Conservation (phyloP, 1,140 invertebrate species). For the Agrypnia vestita region DNA sequence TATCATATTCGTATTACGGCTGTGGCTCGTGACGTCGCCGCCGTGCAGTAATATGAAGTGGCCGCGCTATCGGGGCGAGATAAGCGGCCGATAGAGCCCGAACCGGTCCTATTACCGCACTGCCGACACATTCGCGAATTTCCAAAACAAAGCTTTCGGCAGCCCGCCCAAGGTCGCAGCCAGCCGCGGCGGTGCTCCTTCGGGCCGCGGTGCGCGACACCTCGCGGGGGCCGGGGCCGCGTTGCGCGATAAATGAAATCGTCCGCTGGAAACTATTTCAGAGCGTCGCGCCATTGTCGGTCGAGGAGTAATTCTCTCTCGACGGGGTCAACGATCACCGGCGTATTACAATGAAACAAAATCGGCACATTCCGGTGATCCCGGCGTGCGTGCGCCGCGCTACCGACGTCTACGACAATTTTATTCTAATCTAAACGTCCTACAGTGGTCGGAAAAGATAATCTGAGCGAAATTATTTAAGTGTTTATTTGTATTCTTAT, state of each 20-base stretch:
- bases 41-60: not conserved
- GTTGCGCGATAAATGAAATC: conserved; percentile 48
- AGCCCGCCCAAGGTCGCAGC: conserved; percentile 28
- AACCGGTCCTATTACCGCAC: conserved; percentile 9
- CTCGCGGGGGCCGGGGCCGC: conserved; percentile 23
- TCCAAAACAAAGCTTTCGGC: conserved; percentile 6
- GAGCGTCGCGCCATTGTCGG: conserved; percentile 41
- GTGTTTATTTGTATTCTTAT: too few relatives aligned
- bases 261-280: conserved; percentile 45
- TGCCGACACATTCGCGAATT: not conserved
- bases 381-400: not conserved
- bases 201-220: not conserved
- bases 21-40: conserved; percentile 18
- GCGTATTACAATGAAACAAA: conserved; percentile 37
- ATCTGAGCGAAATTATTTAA: too few relatives aligned
- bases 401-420: too few relatives aligned
- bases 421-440: too few relatives aligned
- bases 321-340: conserved; percentile 45
- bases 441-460: too few relatives aligned
- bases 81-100: conserved; percentile 10
- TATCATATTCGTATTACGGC: not conserved
- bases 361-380: conserved; percentile 40
- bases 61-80: not conserved
- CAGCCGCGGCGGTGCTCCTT: not conserved
- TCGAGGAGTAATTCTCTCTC: conserved; percentile 31